Evolutionary conservation across 1,140 invertebrate genomes (phyloP).

Genomic region (Ips typographus): DNA sequence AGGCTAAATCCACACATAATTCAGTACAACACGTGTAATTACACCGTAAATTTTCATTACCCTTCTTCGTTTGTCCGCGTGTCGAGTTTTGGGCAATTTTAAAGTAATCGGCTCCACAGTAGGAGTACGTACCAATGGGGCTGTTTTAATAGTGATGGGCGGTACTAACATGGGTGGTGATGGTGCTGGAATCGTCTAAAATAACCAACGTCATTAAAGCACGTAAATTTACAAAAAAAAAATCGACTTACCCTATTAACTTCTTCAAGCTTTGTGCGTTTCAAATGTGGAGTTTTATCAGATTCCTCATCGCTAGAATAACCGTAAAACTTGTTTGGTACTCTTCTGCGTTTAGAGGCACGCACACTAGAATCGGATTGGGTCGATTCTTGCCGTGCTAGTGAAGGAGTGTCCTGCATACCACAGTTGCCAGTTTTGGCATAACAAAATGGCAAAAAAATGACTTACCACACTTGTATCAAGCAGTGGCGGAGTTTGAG

Average conservation of each 20-base stretch:
- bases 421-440: too few relatives aligned
- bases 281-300: constrained; percentile 64
- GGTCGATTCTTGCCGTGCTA: constrained; percentile 29
- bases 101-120: constrained; percentile 46
- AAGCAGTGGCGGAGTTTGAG: constrained; percentile 40
- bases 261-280: constrained; percentile 66
- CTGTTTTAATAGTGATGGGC: constrained; percentile 56
- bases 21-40: too few relatives aligned
- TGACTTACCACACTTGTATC: too few relatives aligned
- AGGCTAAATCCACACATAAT: background rate
- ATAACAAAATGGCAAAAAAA: too few relatives aligned
- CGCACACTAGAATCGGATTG: constrained; percentile 49
- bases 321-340: constrained; percentile 82
- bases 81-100: constrained; percentile 20
- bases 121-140: constrained; percentile 26
- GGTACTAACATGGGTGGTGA: constrained; percentile 47
- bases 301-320: constrained; percentile 80
- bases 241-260: constrained; percentile 28
- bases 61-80: constrained; percentile 7
- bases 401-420: constrained; percentile 3
- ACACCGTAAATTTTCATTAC: background rate
- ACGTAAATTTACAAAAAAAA: too few relatives aligned
- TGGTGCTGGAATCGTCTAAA: constrained; percentile 31
- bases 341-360: constrained; percentile 72
- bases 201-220: too few relatives aligned